Evolutionary conservation across 1,140 invertebrate genomes (phyloP).

Genomic region (Heliothis subflexa): DNA sequence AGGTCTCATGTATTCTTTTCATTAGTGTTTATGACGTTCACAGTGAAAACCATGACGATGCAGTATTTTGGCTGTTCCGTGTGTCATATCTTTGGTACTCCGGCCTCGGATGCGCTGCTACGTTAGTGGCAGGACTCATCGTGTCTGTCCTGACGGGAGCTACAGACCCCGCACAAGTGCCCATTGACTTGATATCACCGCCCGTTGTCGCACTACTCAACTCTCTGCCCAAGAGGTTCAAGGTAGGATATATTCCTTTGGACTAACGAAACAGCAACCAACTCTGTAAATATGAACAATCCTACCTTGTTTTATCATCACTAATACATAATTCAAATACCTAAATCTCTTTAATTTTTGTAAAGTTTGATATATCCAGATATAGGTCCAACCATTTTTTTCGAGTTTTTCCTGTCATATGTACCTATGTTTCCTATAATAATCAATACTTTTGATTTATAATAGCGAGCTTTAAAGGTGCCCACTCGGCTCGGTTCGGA

Average conservation of each 20-base stretch:
- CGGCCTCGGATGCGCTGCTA: constrained; percentile 90
- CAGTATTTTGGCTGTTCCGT: constrained; percentile 87
- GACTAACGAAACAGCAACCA: background rate
- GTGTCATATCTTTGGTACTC: constrained; percentile 90
- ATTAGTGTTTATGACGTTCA: constrained; percentile 44
- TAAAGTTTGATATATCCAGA: background rate
- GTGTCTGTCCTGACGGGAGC: constrained; percentile 90
- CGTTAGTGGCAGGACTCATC: constrained; percentile 90
- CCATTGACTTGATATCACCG: constrained; percentile 82
- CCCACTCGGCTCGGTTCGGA: constrained; percentile 71
- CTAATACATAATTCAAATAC: background rate
- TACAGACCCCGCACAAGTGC: constrained; percentile 83
- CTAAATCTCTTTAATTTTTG: background rate
- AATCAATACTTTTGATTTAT: constrained; percentile 8
- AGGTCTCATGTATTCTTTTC: background rate
- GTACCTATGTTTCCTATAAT: background rate
- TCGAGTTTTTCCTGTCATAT: background rate
- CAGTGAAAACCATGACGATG: constrained; percentile 67
- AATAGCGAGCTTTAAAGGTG: constrained; percentile 70
- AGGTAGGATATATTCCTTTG: constrained; percentile 62
- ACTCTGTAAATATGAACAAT: no score
- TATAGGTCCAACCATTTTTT: background rate
- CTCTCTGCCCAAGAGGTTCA: constrained; percentile 73
- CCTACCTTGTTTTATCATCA: no score
- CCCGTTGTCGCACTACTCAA: constrained; percentile 76